Conservation (phyloP, 2,797 vertebrate species). For the Hybognathus amarus region DNA sequence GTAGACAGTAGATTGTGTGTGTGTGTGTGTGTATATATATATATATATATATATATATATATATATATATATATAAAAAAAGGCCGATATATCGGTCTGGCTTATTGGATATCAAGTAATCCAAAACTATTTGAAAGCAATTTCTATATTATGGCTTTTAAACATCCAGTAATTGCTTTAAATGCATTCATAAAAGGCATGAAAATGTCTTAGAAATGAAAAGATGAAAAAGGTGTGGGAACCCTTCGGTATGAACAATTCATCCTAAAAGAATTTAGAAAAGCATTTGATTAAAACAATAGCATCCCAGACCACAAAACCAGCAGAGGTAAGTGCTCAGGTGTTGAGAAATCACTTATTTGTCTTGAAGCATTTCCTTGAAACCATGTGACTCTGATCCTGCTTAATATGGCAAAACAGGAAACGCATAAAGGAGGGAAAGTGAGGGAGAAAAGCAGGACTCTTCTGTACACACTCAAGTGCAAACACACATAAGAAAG, state of each 20-base stretch:
- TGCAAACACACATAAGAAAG: background rate
- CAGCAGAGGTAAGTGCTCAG: background rate
- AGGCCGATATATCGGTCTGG: too few species aligned
- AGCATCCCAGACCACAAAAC: background rate
- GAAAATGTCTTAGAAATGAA: background rate
- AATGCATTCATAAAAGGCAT: background rate
- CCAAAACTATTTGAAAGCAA: too few species aligned
- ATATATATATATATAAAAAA: too few species aligned
- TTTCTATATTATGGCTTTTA: background rate
- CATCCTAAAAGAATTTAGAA: background rate
- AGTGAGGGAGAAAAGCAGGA: slow-evolving; percentile 21
- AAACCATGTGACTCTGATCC: slow-evolving; percentile 64
- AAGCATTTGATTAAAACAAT: background rate
- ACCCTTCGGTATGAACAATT: background rate
- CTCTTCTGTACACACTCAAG: slow-evolving; percentile 11
- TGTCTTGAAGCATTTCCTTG: slow-evolving; percentile 41
- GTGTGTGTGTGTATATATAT: too few species aligned
- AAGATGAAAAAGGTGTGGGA: background rate
- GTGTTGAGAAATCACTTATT: slow-evolving; percentile 33
- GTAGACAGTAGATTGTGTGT: too few species aligned
- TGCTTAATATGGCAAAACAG: slow-evolving; percentile 49
- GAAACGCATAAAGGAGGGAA: slow-evolving; percentile 25
- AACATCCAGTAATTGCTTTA: background rate
- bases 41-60: too few species aligned
- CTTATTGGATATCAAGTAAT: too few species aligned